Percentiles rank a stretch among this genome's conserved stretches.
These are phyloP conservation scores for Amphibalanus amphitrite DNA, from an alignment of 1,140 invertebrate genomes.

Conservation along the genomic window DNA sequence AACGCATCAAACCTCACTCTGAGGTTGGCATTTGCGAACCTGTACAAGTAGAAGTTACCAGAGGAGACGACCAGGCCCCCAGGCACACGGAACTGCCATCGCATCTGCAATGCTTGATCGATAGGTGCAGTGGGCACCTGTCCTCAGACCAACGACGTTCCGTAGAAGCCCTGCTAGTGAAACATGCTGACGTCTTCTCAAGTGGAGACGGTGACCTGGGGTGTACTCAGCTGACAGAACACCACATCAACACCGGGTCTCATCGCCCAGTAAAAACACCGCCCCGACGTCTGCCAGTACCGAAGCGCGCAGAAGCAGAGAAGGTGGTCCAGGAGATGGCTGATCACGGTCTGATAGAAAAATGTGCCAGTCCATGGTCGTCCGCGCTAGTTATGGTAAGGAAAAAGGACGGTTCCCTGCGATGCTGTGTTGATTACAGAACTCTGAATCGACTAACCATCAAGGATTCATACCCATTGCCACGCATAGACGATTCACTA, in stretches of 20 bases:
- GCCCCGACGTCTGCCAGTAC: background rate
- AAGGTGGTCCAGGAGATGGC: background rate
- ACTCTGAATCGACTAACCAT: conserved; percentile 7
- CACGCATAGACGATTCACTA: conserved; percentile 15
- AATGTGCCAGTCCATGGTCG: too few species aligned
- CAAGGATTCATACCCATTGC: conserved; percentile 11
- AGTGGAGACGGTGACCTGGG: background rate
- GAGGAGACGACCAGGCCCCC: too few species aligned
- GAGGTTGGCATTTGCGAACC: too few species aligned
- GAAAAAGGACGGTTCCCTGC: conserved; percentile 1
- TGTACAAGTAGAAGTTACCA: too few species aligned
- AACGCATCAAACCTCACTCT: too few species aligned
- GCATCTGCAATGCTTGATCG: too few species aligned
- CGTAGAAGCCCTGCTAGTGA: background rate
- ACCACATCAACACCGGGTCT: background rate
- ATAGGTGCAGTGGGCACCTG: too few species aligned
- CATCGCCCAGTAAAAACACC: background rate
- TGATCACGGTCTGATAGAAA: background rate
- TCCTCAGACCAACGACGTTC: too few species aligned
- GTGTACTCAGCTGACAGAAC: background rate
- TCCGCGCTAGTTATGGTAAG: conserved; percentile 4
- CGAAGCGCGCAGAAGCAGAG: background rate
- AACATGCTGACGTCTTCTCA: background rate
- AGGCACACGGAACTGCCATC: too few species aligned
- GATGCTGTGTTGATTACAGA: conserved; percentile 9